phyloP scores from a whole-genome alignment of 2,888 invertebrate genomes.

The Stegana nigrithorax region DNA sequence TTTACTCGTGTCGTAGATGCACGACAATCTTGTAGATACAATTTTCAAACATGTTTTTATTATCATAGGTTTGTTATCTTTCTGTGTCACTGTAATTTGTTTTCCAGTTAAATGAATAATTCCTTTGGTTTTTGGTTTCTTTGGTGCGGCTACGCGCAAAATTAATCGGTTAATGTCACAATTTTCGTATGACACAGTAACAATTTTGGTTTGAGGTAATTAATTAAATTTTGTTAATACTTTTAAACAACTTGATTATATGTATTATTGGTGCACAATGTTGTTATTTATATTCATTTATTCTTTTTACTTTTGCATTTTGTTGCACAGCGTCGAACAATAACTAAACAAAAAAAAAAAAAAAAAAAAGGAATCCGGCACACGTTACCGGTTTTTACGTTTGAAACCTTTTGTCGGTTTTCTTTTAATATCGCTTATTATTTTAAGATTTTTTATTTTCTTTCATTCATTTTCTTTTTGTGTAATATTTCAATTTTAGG shows the following conservation, averaged over 20 bases:
- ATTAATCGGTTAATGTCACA: not conserved
- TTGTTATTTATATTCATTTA: not conserved
- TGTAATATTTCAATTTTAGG: not conserved
- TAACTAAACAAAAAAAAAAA: too few species aligned
- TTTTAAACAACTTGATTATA: not conserved
- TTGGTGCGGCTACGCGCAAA: not conserved
- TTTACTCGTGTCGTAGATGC: too few species aligned
- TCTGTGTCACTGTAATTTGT: constrained; percentile 40
- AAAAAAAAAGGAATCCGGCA: too few species aligned
- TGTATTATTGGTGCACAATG: not conserved
- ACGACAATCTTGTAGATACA: too few species aligned
- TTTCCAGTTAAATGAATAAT: too few species aligned
- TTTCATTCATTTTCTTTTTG: not conserved
- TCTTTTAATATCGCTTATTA: not conserved
- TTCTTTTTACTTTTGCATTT: too few species aligned
- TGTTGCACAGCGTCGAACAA: too few species aligned
- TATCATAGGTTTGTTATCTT: constrained; percentile 46
- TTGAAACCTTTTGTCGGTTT: not conserved
- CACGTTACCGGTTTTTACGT: not conserved
- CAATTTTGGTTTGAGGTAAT: too few species aligned
- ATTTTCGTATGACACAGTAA: not conserved
- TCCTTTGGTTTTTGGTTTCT: too few species aligned
- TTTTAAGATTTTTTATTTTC: not conserved
- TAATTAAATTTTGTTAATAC: too few species aligned
- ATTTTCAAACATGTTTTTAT: too few species aligned